phyloP scores from a whole-genome alignment of 2,797 vertebrate genomes.

The Pangasius macronema region DNA sequence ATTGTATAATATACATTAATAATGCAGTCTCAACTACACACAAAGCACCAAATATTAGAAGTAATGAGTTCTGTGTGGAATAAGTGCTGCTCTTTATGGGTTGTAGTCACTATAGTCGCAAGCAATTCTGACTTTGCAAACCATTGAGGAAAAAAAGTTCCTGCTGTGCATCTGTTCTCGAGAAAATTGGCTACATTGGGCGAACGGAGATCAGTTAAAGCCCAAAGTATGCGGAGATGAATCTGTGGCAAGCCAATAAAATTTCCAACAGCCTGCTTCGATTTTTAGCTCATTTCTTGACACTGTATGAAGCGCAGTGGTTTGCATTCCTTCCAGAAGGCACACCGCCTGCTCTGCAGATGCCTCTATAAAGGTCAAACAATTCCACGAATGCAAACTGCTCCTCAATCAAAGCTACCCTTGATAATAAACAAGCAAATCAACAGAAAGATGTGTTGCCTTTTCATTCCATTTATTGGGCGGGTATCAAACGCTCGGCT shows the following conservation, averaged over 20 bases:
- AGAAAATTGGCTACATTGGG: slow-evolving; percentile 59
- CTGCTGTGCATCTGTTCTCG: slow-evolving; percentile 45
- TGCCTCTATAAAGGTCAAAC: slow-evolving; percentile 64
- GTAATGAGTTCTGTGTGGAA: slow-evolving; percentile 19
- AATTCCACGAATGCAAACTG: slow-evolving; percentile 63
- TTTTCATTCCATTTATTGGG: slow-evolving; percentile 62
- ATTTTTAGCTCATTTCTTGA: slow-evolving; percentile 58
- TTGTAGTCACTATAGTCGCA: slow-evolving; percentile 4
- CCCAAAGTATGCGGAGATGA: slow-evolving; percentile 53
- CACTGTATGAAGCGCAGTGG: slow-evolving; percentile 55
- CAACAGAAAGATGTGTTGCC: slow-evolving; percentile 65
- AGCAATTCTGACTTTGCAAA: slow-evolving; percentile 35
- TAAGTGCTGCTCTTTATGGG: slow-evolving; percentile 6
- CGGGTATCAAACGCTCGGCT: slow-evolving; percentile 54
- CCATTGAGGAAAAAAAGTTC: slow-evolving; percentile 33
- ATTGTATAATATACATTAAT: slow-evolving; percentile 5
- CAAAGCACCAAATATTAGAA: background rate
- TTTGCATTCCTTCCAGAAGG: slow-evolving; percentile 53
- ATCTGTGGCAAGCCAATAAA: slow-evolving; percentile 54
- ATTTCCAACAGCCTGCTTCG: slow-evolving; percentile 57
- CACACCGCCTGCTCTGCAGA: slow-evolving; percentile 57
- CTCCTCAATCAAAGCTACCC: slow-evolving; percentile 65
- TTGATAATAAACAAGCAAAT: slow-evolving; percentile 68
- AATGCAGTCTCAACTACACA: background rate
- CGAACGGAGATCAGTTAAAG: slow-evolving; percentile 56